Evolutionary conservation across 1,140 invertebrate species (phyloP).

Genomic region (Andricus grossulariae): DNA sequence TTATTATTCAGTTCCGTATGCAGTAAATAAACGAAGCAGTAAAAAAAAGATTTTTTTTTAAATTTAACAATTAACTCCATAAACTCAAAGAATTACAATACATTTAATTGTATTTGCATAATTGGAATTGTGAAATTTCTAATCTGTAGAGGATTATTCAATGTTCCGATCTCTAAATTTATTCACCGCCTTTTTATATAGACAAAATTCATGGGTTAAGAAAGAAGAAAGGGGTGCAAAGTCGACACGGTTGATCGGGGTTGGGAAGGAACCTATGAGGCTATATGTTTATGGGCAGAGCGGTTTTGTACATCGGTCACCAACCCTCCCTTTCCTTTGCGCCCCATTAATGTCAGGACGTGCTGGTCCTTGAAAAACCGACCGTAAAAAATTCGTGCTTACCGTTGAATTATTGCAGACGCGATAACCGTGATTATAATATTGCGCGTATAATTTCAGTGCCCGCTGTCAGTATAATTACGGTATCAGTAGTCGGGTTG

Average conservation of each 20-base stretch:
- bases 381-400: conserved; percentile 33
- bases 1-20: no score
- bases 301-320: conserved; percentile 40
- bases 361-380: conserved; percentile 22
- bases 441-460: conserved; percentile 20
- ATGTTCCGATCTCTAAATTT: neutral
- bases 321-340: conserved; percentile 36
- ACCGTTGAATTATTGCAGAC: conserved; percentile 2
- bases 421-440: conserved; percentile 26
- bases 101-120: no score
- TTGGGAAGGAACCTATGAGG: conserved; percentile 42
- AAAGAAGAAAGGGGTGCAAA: conserved; percentile 55
- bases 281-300: conserved; percentile 48
- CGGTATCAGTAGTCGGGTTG: neutral
- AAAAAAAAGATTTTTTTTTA: no score
- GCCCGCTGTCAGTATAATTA: conserved; percentile 19
- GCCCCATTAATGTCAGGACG: conserved; percentile 24
- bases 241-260: conserved; percentile 36
- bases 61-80: no score
- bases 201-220: conserved; percentile 38
- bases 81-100: no score
- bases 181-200: neutral
- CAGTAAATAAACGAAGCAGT: no score
- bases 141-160: no score
- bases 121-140: no score